phyloP scores from a whole-genome alignment of 2,797 vertebrate genomes.

The Malurus splendens region DNA sequence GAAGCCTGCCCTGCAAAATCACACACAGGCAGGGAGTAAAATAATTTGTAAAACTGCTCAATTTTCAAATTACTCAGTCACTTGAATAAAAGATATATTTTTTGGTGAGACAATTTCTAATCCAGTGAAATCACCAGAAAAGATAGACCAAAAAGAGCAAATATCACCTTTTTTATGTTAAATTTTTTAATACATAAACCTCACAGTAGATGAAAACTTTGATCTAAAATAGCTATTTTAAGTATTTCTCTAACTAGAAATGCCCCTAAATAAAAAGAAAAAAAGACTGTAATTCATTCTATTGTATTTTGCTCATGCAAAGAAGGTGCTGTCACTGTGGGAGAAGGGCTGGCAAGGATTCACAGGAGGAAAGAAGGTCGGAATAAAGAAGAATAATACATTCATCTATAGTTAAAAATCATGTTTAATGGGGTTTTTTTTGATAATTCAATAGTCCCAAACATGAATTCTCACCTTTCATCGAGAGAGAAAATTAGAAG shows the following conservation, averaged over 20 bases:
- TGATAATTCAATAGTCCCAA: slow-evolving; percentile 3
- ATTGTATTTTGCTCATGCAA: background rate
- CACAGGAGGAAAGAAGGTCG: background rate
- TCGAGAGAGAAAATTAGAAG: background rate
- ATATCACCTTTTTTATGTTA: accelerated
- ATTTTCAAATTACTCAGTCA: background rate
- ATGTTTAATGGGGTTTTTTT: background rate
- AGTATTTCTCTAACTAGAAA: background rate
- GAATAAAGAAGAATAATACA: background rate
- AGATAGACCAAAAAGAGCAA: background rate
- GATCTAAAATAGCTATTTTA: background rate
- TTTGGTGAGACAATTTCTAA: background rate
- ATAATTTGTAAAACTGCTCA: background rate
- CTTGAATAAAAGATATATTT: background rate
- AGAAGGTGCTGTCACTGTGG: background rate
- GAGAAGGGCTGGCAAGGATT: background rate
- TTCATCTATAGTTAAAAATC: background rate
- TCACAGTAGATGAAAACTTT: background rate
- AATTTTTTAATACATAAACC: background rate
- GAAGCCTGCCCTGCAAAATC: background rate
- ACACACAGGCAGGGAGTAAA: background rate
- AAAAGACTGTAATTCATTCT: background rate
- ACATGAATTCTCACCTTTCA: slow-evolving; percentile 8
- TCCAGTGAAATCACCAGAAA: background rate
- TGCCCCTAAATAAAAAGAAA: background rate